Conservation (phyloP, 1,140 invertebrate genomes). For the Pristionchus pacificus region DNA sequence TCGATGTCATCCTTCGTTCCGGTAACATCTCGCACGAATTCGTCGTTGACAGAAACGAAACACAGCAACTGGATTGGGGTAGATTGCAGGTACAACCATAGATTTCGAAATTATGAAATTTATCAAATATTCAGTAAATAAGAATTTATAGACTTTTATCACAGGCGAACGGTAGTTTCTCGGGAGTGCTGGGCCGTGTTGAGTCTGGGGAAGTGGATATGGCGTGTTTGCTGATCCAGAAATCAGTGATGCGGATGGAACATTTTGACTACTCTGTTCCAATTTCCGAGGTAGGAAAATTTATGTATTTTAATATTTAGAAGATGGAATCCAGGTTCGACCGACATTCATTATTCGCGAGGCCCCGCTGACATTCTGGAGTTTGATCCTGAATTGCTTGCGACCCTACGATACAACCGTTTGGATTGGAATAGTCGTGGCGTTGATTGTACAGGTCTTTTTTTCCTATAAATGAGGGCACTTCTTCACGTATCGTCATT, state of each 20-base stretch:
- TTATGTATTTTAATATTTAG: neutral
- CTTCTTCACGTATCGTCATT: too few relatives aligned
- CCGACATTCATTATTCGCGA: neutral
- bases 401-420: neutral
- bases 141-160: neutral
- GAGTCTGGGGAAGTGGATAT: neutral
- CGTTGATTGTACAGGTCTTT: neutral
- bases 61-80: neutral
- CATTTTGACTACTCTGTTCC: neutral
- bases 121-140: neutral
- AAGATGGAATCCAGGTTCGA: too few relatives aligned
- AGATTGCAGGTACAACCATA: neutral
- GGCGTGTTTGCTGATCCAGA: neutral
- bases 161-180: neutral
- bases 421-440: neutral
- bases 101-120: neutral
- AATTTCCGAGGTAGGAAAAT: neutral
- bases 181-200: neutral
- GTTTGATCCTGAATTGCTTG: neutral
- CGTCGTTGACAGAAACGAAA: neutral
- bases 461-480: neutral
- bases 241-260: neutral
- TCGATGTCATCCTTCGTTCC: neutral
- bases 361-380: neutral
- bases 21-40: neutral